Percentiles rank a stretch among this genome's conserved stretches.
phyloP scores from a whole-genome alignment of 2,888 invertebrate genomes.

The Rhagophthalmus giganteus region DNA sequence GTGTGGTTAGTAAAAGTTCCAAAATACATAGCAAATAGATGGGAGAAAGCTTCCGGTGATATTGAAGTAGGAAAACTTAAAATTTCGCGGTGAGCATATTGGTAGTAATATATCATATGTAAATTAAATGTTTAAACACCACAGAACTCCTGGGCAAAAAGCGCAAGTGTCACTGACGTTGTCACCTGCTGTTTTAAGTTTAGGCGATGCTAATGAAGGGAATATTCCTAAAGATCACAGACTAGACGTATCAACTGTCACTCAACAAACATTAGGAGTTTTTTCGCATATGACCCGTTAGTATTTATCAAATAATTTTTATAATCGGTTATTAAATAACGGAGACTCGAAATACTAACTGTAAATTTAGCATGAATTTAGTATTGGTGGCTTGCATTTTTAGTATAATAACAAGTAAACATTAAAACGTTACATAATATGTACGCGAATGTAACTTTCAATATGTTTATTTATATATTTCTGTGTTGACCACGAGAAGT shows the following conservation, averaged over 20 bases:
- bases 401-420: too few relatives aligned
- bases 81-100: slow-evolving; percentile 69
- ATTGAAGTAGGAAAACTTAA: slow-evolving; percentile 92
- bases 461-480: too few relatives aligned
- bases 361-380: too few relatives aligned
- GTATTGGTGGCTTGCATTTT: too few relatives aligned
- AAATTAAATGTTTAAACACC: background rate
- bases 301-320: slow-evolving; percentile 39
- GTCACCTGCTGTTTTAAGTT: slow-evolving; percentile 76
- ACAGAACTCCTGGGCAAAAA: slow-evolving; percentile 70
- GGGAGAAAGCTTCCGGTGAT: slow-evolving; percentile 90
- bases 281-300: slow-evolving; percentile 83
- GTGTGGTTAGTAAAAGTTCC: slow-evolving; percentile 97
- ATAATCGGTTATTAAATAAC: background rate
- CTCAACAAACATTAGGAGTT: slow-evolving; percentile 88
- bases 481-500: too few relatives aligned
- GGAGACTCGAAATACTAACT: background rate
- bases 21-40: slow-evolving; percentile 93
- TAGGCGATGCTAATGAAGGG: slow-evolving; percentile 77
- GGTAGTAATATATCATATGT: slow-evolving; percentile 31
- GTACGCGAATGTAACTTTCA: too few relatives aligned
- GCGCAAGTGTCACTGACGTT: slow-evolving; percentile 87
- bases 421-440: too few relatives aligned
- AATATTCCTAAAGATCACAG: slow-evolving; percentile 89
- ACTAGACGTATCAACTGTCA: slow-evolving; percentile 87